phyloP scores from a whole-genome alignment of 2,888 invertebrate species.

The Xanthia togata region DNA sequence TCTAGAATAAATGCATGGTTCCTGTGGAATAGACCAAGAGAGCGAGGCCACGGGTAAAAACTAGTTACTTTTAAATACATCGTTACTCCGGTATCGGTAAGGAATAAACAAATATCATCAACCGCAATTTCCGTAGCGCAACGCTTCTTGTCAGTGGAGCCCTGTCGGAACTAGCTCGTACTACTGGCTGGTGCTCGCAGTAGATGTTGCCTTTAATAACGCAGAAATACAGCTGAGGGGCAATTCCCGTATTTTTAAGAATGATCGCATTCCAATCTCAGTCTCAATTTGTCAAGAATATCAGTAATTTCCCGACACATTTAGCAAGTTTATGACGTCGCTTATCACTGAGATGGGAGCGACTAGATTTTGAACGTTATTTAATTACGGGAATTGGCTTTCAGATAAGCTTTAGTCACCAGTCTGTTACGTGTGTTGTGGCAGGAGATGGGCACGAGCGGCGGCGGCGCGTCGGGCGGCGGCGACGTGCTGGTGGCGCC shows the following conservation, averaged over 20 bases:
- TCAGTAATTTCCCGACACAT: not conserved
- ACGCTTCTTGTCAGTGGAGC: conserved; percentile 16
- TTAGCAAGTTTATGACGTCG: not conserved
- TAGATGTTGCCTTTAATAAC: conserved; percentile 3
- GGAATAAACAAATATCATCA: conserved; percentile 12
- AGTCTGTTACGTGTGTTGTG: not conserved
- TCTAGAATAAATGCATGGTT: conserved; percentile 23
- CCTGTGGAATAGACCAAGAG: conserved; percentile 20
- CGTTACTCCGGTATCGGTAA: conserved; percentile 14
- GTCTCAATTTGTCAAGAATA: not conserved
- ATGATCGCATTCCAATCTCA: not conserved
- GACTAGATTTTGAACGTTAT: not conserved
- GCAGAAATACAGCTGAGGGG: not conserved
- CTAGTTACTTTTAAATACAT: conserved; percentile 17
- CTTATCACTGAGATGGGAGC: not conserved
- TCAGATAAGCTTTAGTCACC: not conserved
- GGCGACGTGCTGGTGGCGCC: conserved; percentile 93
- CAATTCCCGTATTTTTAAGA: not conserved
- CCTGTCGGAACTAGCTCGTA: not conserved
- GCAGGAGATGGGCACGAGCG: conserved; percentile 93
- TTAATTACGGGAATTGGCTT: not conserved
- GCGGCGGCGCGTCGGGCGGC: conserved; percentile 85
- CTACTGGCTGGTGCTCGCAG: conserved; percentile 13
- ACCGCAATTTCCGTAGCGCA: conserved; percentile 10
- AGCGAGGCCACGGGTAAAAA: conserved; percentile 32